phyloP scores from a whole-genome alignment of 2,888 invertebrate species.

The Masnerella sp. region DNA sequence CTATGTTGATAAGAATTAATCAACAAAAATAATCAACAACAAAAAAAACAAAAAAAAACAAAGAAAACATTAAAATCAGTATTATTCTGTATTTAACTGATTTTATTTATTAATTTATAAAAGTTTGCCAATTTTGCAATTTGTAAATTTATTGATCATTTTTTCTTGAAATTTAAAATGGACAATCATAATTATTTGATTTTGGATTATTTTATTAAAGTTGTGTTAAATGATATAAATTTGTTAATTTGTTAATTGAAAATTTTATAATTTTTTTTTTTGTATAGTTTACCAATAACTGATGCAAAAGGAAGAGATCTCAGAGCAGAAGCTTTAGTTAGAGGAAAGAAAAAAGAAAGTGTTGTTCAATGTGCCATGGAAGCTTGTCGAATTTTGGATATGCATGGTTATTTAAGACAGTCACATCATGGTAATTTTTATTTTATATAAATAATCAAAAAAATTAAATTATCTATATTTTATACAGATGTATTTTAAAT shows the following conservation, averaged over 20 bases:
- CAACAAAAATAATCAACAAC: no score
- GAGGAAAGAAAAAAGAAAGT: slow-evolving; percentile 96
- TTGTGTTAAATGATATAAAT: slow-evolving; percentile 37
- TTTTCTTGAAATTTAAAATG: no score
- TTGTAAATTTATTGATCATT: no score
- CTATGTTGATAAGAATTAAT: no score
- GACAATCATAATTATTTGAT: slow-evolving; percentile 1
- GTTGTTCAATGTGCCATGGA: slow-evolving; percentile 95
- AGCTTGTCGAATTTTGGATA: slow-evolving; percentile 94
- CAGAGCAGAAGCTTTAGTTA: slow-evolving; percentile 90
- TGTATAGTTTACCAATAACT: slow-evolving; percentile 86
- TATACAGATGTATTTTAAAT: no score
- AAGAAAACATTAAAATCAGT: no score
- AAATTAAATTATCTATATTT: no score
- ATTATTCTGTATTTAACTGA: no score
- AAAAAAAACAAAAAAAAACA: no score
- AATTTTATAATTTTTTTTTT: slow-evolving; percentile 16
- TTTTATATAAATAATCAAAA: slow-evolving; percentile 1
- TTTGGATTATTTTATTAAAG: background rate
- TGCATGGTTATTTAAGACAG: slow-evolving; percentile 90
- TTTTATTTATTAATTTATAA: no score
- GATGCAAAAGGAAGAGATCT: slow-evolving; percentile 86
- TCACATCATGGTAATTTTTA: slow-evolving; percentile 84
- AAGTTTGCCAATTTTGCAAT: no score
- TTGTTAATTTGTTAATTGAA: slow-evolving; percentile 36